These are phyloP conservation scores for Cladopsammia gracilis DNA, from an alignment of 64 coral and sea anemone genomes.

Conservation along the genomic window DNA sequence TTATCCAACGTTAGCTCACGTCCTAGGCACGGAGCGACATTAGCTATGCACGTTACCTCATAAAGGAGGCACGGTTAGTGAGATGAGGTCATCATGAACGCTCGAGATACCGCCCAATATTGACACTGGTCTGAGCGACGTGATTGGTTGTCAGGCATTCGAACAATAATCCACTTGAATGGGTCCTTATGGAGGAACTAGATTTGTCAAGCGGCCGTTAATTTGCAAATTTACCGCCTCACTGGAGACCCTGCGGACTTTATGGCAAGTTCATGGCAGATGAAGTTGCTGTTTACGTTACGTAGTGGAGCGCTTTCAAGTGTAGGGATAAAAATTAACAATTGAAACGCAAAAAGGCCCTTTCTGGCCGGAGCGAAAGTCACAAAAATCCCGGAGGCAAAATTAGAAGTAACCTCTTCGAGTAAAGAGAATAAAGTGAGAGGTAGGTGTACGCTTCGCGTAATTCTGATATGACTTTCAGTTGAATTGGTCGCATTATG, in stretches of 20 bases:
- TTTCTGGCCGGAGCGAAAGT: not conserved
- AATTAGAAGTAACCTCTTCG: too few species aligned
- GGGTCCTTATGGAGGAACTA: not conserved
- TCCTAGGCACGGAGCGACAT: constrained; percentile 33
- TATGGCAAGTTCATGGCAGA: constrained; percentile 21
- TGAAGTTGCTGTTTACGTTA: not conserved
- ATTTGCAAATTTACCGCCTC: constrained; percentile 39
- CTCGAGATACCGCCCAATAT: not conserved
- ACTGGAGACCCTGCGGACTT: not conserved
- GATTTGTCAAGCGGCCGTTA: constrained; percentile 40
- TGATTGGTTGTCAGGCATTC: constrained; percentile 5
- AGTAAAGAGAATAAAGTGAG: not conserved
- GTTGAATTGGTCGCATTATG: too few species aligned
- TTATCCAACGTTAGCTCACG: constrained; percentile 38
- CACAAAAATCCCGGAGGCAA: too few species aligned
- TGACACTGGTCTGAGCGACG: not conserved
- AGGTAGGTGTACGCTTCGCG: not conserved
- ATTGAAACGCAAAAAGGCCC: not conserved
- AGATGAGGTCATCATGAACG: constrained; percentile 40
- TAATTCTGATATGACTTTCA: too few species aligned
- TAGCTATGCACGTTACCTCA: constrained; percentile 46
- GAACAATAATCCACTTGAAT: constrained; percentile 40
- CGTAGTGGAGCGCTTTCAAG: not conserved
- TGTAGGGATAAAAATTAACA: not conserved
- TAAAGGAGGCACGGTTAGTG: constrained; percentile 2